Base-by-base conservation (phyloP, 1,140 invertebrate species). In the Pseudoatta argentina region DNA sequence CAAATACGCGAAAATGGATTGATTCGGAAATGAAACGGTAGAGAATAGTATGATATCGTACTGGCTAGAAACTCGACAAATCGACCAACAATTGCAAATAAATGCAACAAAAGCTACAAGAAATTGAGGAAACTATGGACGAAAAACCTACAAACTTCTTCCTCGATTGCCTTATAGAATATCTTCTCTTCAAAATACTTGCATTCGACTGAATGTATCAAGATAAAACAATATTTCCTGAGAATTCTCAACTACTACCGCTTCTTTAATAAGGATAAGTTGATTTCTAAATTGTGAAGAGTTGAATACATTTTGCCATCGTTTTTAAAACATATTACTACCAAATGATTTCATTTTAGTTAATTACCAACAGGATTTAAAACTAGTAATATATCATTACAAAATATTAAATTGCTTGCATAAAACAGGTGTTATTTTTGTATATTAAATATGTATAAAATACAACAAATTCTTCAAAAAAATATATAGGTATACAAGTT, bases 71-170 rank as follows among this genome's bases (percentile, higher is more conserved):
- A 53, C 24, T 79, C 24, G 44, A 78, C 76, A 53, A 67, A 79
- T 30, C 48, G 30, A 71, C 27, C 0, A 81, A 18, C 77, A 79
- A 53, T 24, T 66, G 24, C 24, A 78, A 76, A 21, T 59, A 21
- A 21, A 79, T n/a, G n/a, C n/a, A 76, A 76, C 34, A 67, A 34
- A 79, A 39, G 27, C 39, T 77, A 77, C 39, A n/a, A 67, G 44
- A 53, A 44, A 66, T 53, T 67, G 63, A 24, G 4, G 63, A 69
- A 67, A 79, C 12, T 66, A 51, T 30, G 24, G 14, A 39, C 8
- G 2, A 79, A 69, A 79, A 78, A 76, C 14, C 8, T 55, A 69
- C 12, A 12, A 69, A 79, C 48, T 55, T 69, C 14, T 55, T 30
- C 2, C 44, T 51, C n/a, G 27, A 7, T 53, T 53, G 2, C 3